A percentile compares a stretch with the other conserved stretches of the same genome.
Conservation (phyloP, 2,797 vertebrate genomes). For the Eulemur coronatus region DNA sequence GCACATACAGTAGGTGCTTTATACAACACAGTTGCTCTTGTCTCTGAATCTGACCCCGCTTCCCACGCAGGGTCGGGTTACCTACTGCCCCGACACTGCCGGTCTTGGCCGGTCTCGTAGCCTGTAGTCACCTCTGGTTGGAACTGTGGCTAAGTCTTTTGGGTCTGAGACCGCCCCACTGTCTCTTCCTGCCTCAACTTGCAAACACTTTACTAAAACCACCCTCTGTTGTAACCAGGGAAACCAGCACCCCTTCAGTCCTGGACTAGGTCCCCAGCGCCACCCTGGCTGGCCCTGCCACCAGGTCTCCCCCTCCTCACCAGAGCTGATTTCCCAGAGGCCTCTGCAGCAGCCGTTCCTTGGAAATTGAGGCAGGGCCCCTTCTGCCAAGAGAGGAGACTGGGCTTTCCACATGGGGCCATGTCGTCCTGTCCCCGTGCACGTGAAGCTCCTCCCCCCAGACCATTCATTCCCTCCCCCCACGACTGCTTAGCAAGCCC, state of each 20-base stretch:
- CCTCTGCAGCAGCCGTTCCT: background rate
- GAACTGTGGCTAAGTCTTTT: background rate
- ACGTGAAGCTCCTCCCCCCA: background rate
- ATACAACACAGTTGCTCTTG: background rate
- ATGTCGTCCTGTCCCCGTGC: background rate
- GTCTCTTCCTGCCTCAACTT: background rate
- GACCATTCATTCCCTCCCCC: background rate
- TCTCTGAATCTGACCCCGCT: background rate
- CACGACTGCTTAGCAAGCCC: background rate
- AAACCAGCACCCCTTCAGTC: background rate
- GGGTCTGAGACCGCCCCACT: background rate
- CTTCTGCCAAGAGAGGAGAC: background rate
- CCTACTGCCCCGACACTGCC: background rate
- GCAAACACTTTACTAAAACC: background rate
- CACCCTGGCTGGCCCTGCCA: conserved; percentile 37
- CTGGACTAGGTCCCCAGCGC: background rate
- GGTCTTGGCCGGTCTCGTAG: background rate
- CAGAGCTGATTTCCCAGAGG: background rate
- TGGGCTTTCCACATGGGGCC: background rate
- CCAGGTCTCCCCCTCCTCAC: background rate
- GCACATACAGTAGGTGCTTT: background rate
- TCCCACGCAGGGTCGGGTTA: background rate
- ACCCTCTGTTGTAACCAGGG: background rate
- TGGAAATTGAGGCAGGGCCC: background rate
- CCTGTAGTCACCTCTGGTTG: background rate